Evolutionary conservation across 2,888 invertebrate species (phyloP), one percentile per base, ranked within the genome.

Genomic region (Gerris lacustris): DNA sequence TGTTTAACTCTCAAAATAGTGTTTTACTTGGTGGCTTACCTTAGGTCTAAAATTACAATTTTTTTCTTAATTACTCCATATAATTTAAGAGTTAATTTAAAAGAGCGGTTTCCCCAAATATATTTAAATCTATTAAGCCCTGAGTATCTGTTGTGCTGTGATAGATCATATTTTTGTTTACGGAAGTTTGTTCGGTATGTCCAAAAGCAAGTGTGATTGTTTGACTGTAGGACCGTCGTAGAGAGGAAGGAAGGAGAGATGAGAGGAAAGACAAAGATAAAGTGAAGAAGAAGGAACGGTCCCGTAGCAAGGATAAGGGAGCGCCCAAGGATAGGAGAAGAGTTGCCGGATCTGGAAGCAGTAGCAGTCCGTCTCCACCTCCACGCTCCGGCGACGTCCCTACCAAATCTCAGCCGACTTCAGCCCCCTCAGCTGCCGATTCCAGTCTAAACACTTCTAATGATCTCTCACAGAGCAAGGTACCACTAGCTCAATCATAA

Each of bases 331-430:
- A 77, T 72, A 72, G 71, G 63, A 73, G 18, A 63, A 55, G 18
- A 71, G 72, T 17, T 69, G 74, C 7, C 73, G 73, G 9, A 63
- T 70, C 74, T n/a, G 73, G 73, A 45, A 73, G 75, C 70, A 76
- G 71, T 70, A 74, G 74, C 69, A 73, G 73, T 44, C 74, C 73
- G 74, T 76, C 74, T 76, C 78, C 72, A 76, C 18, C 64, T 5
- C 64, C 64, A n/a, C 31, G 31, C 31, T 31, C 31, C 31, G 31
- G 31, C 31, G 55, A 11, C 55, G 15, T 2, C 9, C 55, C 55
- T 4, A 15, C 9, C 11, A 55, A 15, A 55, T 9, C 9, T 9
- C 9, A 55, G 15, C 55, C 9, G 4, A 55, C 9, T 11, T 9
- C 55, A 11, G 15, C 9, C 15, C 11, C 55, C 15, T 55, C 55